Evolutionary conservation across 2,888 invertebrate genomes (phyloP), one percentile per base, ranked within the genome.

Genomic region (Himalopsyche kuldschensis): DNA sequence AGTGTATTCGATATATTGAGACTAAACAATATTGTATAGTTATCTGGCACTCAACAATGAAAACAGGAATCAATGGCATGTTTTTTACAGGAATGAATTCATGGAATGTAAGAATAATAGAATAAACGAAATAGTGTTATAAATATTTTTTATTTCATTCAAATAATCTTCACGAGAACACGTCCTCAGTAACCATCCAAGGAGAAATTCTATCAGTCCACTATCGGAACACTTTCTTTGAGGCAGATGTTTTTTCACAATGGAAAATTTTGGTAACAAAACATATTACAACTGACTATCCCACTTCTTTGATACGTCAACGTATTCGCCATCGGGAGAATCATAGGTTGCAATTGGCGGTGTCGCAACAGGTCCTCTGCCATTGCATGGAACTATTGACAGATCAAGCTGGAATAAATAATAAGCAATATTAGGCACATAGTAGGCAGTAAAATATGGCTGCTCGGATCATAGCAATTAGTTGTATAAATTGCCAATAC

Each of bases 271-370:
- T 41, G 41, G 2, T 41, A 4, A 41, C n/a, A 11, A 41, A 41
- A 41, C 41, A 41, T 41, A 41, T 41, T 41, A 41, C 3, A 1
- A 6, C 15, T 3, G 41, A 80, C 55, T 48, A 46, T 94, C 93
- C 96, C 96, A 97, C 88, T 95, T 96, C 89, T 94, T 96, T 0
- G 97, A 94, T 41, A 95, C 91, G 89, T 98, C 96, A 30, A 94
- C 89, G 88, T 97, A 98, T 88, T 98, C 97, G 55, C 99, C 99
- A 90, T 99, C 98, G 0, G 97, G 96, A 76, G 94, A 93, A 0
- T 93, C 92, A 89, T 97, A 99, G 85, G 94, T 92, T 88, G 94
- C 92, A 83, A 97, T 95, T 0, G 97, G 94, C 3, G 98, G 97
- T 0, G 98, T 98, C 35, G 94, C 91, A 0, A 95, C 93, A 0